Conservation (phyloP, 2,797 vertebrate species). For the Eulemur albifrons region DNA sequence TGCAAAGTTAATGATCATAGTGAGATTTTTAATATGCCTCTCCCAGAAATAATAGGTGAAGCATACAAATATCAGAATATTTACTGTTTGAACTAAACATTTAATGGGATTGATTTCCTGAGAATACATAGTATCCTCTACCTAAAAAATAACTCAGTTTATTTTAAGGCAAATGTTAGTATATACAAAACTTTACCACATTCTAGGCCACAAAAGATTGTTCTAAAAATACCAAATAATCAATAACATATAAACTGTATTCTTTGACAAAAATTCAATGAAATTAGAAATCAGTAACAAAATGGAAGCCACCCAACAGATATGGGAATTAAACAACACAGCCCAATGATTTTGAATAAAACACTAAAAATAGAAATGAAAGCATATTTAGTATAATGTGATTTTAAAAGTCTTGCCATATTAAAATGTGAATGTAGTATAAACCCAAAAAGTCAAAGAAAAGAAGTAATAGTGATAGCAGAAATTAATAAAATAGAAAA, state of each 20-base stretch:
- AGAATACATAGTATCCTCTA: background rate
- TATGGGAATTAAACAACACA: background rate
- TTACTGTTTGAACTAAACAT: background rate
- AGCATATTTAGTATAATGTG: background rate
- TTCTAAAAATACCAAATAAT: background rate
- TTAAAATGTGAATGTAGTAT: background rate
- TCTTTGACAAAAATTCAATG: background rate
- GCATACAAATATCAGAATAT: background rate
- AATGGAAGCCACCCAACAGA: background rate
- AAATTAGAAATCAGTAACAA: background rate
- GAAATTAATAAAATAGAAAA: background rate
- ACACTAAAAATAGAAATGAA: background rate
- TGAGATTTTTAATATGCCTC: background rate
- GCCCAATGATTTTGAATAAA: background rate
- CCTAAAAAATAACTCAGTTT: background rate
- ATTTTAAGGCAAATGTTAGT: background rate
- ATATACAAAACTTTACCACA: background rate
- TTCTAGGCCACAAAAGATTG: background rate
- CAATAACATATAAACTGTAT: background rate
- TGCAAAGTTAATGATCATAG: background rate
- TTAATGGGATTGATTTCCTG: background rate
- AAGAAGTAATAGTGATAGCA: background rate
- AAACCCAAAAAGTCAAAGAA: background rate
- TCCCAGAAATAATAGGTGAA: background rate
- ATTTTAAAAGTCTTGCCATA: background rate